Conservation (phyloP, 1,140 invertebrate genomes). For the Pseudomyrmex concolor region DNA sequence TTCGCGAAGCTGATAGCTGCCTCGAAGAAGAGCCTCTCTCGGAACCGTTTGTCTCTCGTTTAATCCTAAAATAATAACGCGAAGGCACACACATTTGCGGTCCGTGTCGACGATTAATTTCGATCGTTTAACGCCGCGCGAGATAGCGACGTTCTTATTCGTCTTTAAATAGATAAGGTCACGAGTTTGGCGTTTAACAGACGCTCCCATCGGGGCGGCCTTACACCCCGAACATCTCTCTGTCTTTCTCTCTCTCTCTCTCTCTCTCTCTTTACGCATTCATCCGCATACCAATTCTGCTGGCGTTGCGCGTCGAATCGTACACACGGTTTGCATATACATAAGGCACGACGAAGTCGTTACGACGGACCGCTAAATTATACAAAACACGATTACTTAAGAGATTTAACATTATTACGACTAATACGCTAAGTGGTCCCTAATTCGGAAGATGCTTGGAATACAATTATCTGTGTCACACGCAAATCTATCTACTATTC, state of each 20-base stretch:
- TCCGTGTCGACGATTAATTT: constrained; percentile 57
- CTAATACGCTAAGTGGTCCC: constrained; percentile 78
- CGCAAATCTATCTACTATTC: not conserved
- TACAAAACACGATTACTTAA: constrained; percentile 40
- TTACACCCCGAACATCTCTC: not conserved
- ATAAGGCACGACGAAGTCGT: constrained; percentile 55
- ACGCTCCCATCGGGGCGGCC: not conserved
- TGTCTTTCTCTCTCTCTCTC: too few relatives aligned
- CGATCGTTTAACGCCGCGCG: constrained; percentile 33
- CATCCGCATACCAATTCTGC: constrained; percentile 9
- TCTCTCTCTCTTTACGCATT: constrained; percentile 19
- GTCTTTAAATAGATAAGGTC: constrained; percentile 61
- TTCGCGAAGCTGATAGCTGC: constrained; percentile 66
- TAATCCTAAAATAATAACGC: constrained; percentile 65
- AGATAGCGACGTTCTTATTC: constrained; percentile 23
- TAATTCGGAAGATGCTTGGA: constrained; percentile 79
- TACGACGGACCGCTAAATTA: constrained; percentile 31
- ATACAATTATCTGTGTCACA: constrained; percentile 62
- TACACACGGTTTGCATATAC: not conserved
- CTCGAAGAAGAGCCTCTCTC: constrained; percentile 74
- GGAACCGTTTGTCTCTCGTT: constrained; percentile 24
- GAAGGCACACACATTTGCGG: constrained; percentile 60
- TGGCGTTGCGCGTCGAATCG: not conserved
- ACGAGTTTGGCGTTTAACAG: constrained; percentile 41
- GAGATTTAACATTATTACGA: constrained; percentile 64